phyloP scores from a whole-genome alignment of 2,888 invertebrate genomes.

The Napeogenes sylphis region DNA sequence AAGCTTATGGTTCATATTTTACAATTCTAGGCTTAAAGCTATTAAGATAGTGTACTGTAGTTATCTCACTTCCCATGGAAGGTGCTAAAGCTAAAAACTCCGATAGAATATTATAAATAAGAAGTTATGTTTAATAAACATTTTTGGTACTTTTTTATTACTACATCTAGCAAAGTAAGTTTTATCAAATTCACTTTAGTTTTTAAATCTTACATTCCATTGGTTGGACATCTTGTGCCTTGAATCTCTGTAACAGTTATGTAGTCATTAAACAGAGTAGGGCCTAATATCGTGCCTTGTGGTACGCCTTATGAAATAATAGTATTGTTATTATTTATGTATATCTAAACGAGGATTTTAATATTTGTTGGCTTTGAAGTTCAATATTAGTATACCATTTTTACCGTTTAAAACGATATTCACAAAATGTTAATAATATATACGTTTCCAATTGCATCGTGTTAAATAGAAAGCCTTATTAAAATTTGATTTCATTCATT shows the following conservation, averaged over 20 bases:
- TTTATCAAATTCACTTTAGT: conserved; percentile 9
- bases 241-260: conserved; percentile 10
- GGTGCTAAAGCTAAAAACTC: conserved; percentile 43
- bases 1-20: conserved; percentile 19
- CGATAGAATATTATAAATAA: conserved; percentile 4
- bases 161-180: conserved; percentile 1
- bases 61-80: conserved; percentile 51
- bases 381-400: too few relatives aligned
- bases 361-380: too few relatives aligned
- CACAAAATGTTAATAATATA: too few relatives aligned
- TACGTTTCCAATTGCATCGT: too few relatives aligned
- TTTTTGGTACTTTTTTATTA: too few relatives aligned
- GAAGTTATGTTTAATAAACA: conserved; percentile 3
- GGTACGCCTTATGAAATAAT: conserved; percentile 29
- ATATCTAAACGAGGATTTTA: background rate
- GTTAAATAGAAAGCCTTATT: conserved; percentile 5
- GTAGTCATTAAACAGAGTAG: conserved; percentile 23
- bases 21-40: conserved; percentile 15
- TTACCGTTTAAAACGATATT: too few relatives aligned
- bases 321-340: conserved; percentile 13
- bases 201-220: conserved; percentile 32
- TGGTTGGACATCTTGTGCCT: conserved; percentile 35
- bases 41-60: conserved; percentile 24
- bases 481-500: background rate
- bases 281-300: conserved; percentile 52